Evolutionary conservation across 2,113 vertebrate species (phyloP).

Genomic region (Macroglossus sobrinus): DNA sequence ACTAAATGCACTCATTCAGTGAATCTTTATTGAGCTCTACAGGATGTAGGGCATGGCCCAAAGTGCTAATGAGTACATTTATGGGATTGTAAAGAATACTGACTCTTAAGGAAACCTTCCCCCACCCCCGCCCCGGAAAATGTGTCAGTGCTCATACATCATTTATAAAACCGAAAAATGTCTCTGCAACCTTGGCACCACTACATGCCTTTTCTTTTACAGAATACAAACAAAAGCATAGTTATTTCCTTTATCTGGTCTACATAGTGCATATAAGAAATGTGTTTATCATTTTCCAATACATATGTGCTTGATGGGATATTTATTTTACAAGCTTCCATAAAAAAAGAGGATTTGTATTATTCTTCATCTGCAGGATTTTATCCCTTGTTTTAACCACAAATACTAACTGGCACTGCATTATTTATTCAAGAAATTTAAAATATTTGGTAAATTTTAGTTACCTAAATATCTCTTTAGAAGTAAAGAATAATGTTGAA

Average conservation of each 20-base stretch:
- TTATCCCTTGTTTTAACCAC: constrained; percentile 11
- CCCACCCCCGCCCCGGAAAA: neutral
- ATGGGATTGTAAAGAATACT: constrained; percentile 70
- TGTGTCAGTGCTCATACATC: constrained; percentile 55
- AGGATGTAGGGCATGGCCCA: constrained; percentile 51
- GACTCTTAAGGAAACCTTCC: constrained; percentile 52
- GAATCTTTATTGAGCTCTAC: constrained; percentile 59
- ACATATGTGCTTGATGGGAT: neutral
- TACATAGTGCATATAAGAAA: neutral
- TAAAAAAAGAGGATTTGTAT: neutral
- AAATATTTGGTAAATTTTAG: constrained; percentile 26
- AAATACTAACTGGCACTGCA: neutral
- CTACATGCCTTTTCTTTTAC: constrained; percentile 23
- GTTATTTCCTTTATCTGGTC: neutral
- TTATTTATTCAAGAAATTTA: neutral
- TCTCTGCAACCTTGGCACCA: neutral
- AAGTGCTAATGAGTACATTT: constrained; percentile 70
- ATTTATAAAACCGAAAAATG: constrained; percentile 54
- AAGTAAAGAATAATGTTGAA: constrained; percentile 6
- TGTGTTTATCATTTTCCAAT: neutral
- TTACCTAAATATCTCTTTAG: neutral
- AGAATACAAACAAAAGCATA: constrained; percentile 44
- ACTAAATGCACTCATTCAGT: constrained; percentile 58
- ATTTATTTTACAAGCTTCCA: neutral
- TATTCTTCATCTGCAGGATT: neutral